Percentiles rank a stretch among this genome's conserved stretches.
These are phyloP conservation scores for Siderastrea siderea DNA, from an alignment of 92 coral and sea anemone genomes.

Conservation along the genomic window DNA sequence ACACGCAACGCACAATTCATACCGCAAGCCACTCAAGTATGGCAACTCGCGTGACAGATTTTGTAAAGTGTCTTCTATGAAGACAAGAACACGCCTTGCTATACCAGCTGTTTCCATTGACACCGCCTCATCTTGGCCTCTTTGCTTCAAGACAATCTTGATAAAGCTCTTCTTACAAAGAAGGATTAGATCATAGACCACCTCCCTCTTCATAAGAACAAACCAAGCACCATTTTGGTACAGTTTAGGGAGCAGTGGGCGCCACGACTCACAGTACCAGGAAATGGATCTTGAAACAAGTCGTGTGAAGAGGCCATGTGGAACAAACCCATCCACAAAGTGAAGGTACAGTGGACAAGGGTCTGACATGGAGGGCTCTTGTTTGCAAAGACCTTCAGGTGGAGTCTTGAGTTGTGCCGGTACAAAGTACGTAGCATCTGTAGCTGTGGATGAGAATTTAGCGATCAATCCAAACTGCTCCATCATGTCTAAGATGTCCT, in stretches of 20 bases:
- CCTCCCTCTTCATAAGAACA: background rate
- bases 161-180: background rate
- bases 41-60: background rate
- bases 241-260: background rate
- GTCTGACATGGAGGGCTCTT: background rate
- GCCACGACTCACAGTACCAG: background rate
- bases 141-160: background rate
- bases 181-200: background rate
- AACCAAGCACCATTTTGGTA: slow-evolving; percentile 1
- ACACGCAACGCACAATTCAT: slow-evolving; percentile 12
- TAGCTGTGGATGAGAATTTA: background rate
- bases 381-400: background rate
- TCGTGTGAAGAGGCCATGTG: slow-evolving; percentile 11
- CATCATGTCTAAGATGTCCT: slow-evolving; percentile 18
- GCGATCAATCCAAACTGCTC: slow-evolving; percentile 7
- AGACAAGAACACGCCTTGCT: background rate
- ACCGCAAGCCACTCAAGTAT: background rate
- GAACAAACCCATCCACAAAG: slow-evolving; percentile 6
- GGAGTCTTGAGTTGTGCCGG: background rate
- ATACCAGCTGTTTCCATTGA: background rate
- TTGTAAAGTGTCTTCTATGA: slow-evolving; percentile 7
- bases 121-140: background rate
- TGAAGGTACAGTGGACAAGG: background rate
- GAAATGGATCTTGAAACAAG: background rate
- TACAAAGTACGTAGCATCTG: background rate